Base-by-base conservation (phyloP, 2,888 invertebrate genomes). In the Macrosiphum euphorbiae region DNA sequence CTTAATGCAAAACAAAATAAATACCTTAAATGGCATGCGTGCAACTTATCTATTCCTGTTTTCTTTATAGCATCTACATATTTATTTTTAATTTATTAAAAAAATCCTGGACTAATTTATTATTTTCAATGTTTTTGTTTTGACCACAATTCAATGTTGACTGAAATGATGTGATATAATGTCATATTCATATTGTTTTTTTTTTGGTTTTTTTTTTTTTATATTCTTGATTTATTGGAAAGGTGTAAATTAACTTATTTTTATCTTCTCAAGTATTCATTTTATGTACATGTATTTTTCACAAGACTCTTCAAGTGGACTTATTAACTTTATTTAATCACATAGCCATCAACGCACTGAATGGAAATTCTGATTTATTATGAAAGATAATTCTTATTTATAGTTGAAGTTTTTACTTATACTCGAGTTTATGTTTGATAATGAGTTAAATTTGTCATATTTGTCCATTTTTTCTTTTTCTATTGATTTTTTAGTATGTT, bases 41-140 rank as follows among this genome's bases (percentile, higher is more conserved):
- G 44, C 50, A 92, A 92, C 92, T 92, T 92, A 88, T 88, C 88
- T 92, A 78, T 92, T 88, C 88, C 92, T 92, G 52, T 92, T 92
- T 92, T 92, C 92, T 92, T 58, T 78, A 55, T 44, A 55, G 7
- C 13, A 44, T n/a, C 13, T 78, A n/a, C 41, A 78, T 78, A 44
- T 78, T 67, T 91, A 90, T 67, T 35, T 89, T 58, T 50, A 11
- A 91, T 91, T 91, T 52, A 92, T 52, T 88, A 78, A 87, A 35
- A 35, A 13, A 24, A 44, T 92, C 88, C 67, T 78, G 88, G 67
- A 44, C 67, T 61, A 50, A 47, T 35, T 87, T 52, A 78, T 50
- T 92, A 67, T 67, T 41, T 67, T 88, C 28, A 92, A 41, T 87
- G 5, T 41, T 28, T 92, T 92, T 5, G 4, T 88, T 88, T 78